Evolutionary conservation across 2,797 vertebrate genomes (phyloP).

Genomic region (Manis javanica): DNA sequence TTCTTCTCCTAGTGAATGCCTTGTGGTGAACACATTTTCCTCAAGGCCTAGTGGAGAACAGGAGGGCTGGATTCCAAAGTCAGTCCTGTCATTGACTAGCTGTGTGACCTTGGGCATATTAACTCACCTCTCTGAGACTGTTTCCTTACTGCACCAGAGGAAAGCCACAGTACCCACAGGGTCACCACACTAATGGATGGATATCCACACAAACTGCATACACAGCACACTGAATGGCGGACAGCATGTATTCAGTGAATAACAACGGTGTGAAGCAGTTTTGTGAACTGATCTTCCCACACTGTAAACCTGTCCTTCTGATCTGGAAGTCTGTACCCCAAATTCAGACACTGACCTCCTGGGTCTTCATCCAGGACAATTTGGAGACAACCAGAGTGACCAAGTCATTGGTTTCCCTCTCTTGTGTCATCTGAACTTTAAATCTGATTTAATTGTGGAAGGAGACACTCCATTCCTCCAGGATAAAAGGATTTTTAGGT

Average conservation of each 20-base stretch:
- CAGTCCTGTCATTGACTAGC: not conserved
- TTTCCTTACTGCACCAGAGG: not conserved
- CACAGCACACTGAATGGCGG: not conserved
- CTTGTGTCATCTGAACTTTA: not conserved
- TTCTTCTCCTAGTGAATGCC: not conserved
- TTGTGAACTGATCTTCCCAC: not conserved
- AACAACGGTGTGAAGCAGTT: not conserved
- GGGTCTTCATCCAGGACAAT: not conserved
- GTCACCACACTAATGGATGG: not conserved
- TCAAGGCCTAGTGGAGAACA: not conserved
- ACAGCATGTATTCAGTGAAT: not conserved
- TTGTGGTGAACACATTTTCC: not conserved
- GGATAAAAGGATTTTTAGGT: constrained; percentile 24
- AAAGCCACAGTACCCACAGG: not conserved
- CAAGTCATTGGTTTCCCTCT: not conserved
- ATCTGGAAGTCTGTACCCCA: not conserved
- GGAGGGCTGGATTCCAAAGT: not conserved
- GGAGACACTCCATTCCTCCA: not conserved
- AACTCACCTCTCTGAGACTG: constrained; percentile 22
- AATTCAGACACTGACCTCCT: not conserved
- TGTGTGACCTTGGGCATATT: not conserved
- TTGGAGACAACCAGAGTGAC: not conserved
- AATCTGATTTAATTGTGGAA: not conserved
- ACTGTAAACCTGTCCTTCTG: not conserved
- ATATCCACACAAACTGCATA: not conserved